Conservation (phyloP, 1,140 invertebrate species). For the Tetragnatha versicolor region DNA sequence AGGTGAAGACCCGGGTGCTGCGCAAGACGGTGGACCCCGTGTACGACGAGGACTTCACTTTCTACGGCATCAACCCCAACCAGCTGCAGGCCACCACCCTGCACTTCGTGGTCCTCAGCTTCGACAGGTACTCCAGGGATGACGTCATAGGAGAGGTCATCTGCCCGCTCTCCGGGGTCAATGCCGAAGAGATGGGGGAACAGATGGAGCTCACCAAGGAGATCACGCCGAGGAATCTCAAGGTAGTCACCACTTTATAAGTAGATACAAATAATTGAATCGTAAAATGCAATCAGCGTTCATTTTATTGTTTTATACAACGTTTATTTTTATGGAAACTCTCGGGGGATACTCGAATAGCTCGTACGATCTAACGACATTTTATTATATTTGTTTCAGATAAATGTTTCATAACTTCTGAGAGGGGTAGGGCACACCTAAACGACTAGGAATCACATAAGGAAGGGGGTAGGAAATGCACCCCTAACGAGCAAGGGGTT, state of each 20-base stretch:
- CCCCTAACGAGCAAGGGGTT: too few species aligned
- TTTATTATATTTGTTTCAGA: too few species aligned
- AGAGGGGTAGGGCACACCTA: too few species aligned
- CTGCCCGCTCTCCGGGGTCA: constrained; percentile 66
- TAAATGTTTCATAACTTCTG: too few species aligned
- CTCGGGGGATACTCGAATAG: too few species aligned
- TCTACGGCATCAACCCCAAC: constrained; percentile 86
- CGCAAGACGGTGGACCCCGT: constrained; percentile 90
- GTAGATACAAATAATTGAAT: too few species aligned
- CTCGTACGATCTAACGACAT: too few species aligned
- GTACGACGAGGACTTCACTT: constrained; percentile 96
- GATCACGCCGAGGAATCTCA: constrained; percentile 56
- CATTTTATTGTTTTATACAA: too few species aligned
- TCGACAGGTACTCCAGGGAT: constrained; percentile 95
- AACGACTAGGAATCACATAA: too few species aligned
- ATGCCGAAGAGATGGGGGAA: constrained; percentile 47
- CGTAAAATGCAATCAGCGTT: too few species aligned
- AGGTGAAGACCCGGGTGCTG: constrained; percentile 93
- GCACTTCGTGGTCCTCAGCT: constrained; percentile 94
- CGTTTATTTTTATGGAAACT: too few species aligned
- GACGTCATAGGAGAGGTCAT: constrained; percentile 98
- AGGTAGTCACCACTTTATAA: constrained; percentile 18
- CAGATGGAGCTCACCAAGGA: constrained; percentile 56
- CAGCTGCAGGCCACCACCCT: constrained; percentile 86
- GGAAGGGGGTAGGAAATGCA: too few species aligned